Evolutionary conservation across 2,888 invertebrate genomes (phyloP), one percentile per base, ranked within the genome.

Genomic region (Calameuta pallipes): DNA sequence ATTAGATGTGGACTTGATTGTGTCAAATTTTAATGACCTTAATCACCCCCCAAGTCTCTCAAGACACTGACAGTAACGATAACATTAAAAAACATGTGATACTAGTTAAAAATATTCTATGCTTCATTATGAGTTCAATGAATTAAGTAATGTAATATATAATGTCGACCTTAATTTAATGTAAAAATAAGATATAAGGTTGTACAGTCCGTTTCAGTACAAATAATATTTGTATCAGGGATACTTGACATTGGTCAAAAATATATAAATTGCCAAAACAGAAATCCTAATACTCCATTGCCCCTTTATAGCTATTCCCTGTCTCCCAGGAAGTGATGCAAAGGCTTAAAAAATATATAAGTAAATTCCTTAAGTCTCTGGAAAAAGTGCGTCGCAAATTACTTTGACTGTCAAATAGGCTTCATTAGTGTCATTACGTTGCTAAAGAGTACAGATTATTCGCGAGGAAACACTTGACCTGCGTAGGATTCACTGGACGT

Each of bases 1-100:
- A 77, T 75, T 90, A 41, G 89, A 90, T 74, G 81, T 90, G 56
- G 87, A 89, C 76, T 83, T 83, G 0, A 84, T 89, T 75, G 77
- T 78, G 12, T 80, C 82, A 69, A 83, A 37, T 78, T 83, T 81
- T 77, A 78, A 76, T 56, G 56, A 56, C 23, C 9, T 23, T 1
- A 56, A 56, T 56, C 56, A 56, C 23, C 23, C 23, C 15, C 6
- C 41, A 1, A 41, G 23, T 41, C 41, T 41, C 56, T 56, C 23
- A 56, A 15, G 23, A 56, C 23, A 23, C 23, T 56, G 23, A 23
- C 56, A 56, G 23, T 23, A 56, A 23, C 23, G 9, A 56, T 56
- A 56, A 2, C 23, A 23, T 23, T 56, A 56, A 1, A 56, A 56
- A 56, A 56, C 9, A 56, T 15, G 56, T 56, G 56, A 56, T 56